A percentile compares a stretch with the other conserved stretches of the same genome.
phyloP scores from a whole-genome alignment of 2,797 vertebrate species.

The Bradypodion ventrale region DNA sequence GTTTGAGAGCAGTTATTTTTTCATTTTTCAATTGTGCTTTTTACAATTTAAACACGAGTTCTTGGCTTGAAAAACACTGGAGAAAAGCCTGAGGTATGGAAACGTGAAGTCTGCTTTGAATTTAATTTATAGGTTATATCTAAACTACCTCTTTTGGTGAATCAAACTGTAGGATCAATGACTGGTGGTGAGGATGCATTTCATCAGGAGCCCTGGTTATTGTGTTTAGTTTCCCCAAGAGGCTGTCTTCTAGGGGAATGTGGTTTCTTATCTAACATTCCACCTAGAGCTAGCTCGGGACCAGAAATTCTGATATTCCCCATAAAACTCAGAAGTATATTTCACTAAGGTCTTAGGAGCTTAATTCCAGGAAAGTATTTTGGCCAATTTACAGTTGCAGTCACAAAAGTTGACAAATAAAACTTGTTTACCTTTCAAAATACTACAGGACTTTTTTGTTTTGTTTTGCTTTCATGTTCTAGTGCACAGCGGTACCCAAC shows the following conservation, averaged over 20 bases:
- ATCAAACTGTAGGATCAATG: slow-evolving; percentile 42
- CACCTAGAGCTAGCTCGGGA: neutral
- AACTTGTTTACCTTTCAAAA: too few species aligned
- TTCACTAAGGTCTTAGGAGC: neutral
- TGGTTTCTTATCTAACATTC: neutral
- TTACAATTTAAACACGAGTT: slow-evolving; percentile 49
- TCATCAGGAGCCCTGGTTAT: slow-evolving; percentile 41
- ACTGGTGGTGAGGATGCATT: slow-evolving; percentile 41
- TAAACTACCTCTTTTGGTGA: slow-evolving; percentile 52
- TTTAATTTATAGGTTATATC: slow-evolving; percentile 52
- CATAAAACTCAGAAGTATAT: neutral
- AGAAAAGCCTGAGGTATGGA: slow-evolving; percentile 9
- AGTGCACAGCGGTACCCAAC: too few species aligned
- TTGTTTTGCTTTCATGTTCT: too few species aligned
- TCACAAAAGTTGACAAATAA: too few species aligned
- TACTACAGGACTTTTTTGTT: too few species aligned
- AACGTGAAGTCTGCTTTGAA: slow-evolving; percentile 39
- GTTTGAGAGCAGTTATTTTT: slow-evolving; percentile 54
- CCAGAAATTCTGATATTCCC: too few species aligned
- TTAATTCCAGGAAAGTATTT: too few species aligned
- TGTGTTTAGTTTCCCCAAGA: too few species aligned
- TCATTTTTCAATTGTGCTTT: slow-evolving; percentile 1
- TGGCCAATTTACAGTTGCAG: neutral
- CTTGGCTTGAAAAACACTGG: neutral
- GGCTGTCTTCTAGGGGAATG: neutral